Percentiles rank a stretch among this genome's conserved stretches.
phyloP scores from a whole-genome alignment of 2,888 invertebrate species.

The Trissolcus japonicus region DNA sequence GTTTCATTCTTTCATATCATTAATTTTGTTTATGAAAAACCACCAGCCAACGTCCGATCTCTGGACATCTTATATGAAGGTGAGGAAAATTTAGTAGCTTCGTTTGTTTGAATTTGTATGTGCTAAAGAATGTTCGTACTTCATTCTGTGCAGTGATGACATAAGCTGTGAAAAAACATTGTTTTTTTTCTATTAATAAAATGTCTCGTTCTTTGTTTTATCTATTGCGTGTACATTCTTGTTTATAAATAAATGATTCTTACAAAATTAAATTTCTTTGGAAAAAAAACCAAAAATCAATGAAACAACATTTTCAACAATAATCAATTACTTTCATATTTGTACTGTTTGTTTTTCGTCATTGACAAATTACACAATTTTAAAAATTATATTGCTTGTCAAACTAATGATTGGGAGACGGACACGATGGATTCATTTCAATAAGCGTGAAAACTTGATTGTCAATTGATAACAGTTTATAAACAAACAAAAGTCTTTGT shows the following conservation, averaged over 20 bases:
- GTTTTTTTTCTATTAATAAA: slow-evolving; percentile 43
- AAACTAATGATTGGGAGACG: too few species aligned
- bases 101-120: slow-evolving; percentile 55
- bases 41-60: slow-evolving; percentile 59
- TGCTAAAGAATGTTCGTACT: slow-evolving; percentile 63
- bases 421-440: too few species aligned
- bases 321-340: too few species aligned
- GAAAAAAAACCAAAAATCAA: too few species aligned
- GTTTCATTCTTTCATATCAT: slow-evolving; percentile 75
- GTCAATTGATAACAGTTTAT: neutral
- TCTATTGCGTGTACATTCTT: too few species aligned
- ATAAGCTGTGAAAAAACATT: slow-evolving; percentile 58
- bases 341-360: too few species aligned
- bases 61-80: slow-evolving; percentile 51
- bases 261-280: too few species aligned
- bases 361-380: too few species aligned
- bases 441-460: too few species aligned
- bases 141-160: slow-evolving; percentile 52
- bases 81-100: slow-evolving; percentile 35
- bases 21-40: slow-evolving; percentile 64
- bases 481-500: slow-evolving; percentile 42
- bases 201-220: neutral
- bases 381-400: too few species aligned
- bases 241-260: too few species aligned
- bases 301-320: too few species aligned